Percentiles rank a stretch among this genome's conserved stretches.
Conservation (phyloP, 2,797 vertebrate species). For the Sebastes kiyomatsui region DNA sequence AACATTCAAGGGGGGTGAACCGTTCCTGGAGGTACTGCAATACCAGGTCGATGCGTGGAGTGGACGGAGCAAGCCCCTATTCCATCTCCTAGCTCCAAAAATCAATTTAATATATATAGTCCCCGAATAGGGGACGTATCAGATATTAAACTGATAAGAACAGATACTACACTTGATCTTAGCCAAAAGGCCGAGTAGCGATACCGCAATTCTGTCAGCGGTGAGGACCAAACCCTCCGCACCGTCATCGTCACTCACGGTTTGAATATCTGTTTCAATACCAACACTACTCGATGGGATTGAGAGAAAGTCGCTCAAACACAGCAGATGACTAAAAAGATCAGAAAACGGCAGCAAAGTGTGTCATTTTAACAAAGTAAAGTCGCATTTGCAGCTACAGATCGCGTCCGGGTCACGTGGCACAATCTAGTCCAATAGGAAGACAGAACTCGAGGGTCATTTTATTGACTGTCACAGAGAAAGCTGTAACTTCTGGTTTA, state of each 20-base stretch:
- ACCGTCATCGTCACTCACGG: background rate
- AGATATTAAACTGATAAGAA: too few species aligned
- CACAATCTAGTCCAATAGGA: background rate
- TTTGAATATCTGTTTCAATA: background rate
- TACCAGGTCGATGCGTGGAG: background rate
- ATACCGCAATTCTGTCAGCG: accelerated
- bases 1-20: background rate
- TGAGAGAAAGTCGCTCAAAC: background rate
- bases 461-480: background rate
- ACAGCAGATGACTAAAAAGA: background rate
- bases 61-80: background rate
- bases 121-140: too few species aligned
- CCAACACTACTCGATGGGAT: background rate
- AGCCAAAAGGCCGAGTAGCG: background rate
- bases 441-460: background rate
- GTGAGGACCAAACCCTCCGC: accelerated
- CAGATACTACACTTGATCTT: background rate
- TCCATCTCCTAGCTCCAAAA: too few species aligned
- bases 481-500: background rate
- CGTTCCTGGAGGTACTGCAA: background rate
- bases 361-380: background rate
- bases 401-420: background rate
- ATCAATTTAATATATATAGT: too few species aligned
- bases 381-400: background rate
- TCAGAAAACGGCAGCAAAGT: background rate